Evolutionary conservation across 2,113 vertebrate genomes (phyloP).

Genomic region (Gavialis gangeticus): DNA sequence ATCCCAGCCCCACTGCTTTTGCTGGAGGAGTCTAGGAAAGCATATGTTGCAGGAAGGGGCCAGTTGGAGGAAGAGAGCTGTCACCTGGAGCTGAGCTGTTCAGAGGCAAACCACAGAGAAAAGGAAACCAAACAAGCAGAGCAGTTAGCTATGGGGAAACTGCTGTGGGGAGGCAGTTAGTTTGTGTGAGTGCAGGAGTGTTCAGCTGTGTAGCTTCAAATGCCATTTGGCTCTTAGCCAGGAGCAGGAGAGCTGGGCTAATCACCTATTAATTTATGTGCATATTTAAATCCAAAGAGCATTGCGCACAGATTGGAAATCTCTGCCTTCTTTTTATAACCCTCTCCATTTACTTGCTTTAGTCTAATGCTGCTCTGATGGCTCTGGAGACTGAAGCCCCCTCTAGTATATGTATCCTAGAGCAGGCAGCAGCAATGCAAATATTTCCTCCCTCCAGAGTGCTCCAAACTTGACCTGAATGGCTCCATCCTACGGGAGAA

Average conservation of each 20-base stretch:
- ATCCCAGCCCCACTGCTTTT: background rate
- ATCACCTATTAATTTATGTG: background rate
- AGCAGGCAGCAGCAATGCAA: background rate
- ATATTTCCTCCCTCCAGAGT: no score
- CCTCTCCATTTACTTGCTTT: background rate
- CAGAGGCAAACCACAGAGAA: constrained; percentile 15
- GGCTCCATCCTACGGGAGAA: background rate
- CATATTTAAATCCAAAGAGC: background rate
- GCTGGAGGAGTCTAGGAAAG: constrained; percentile 12
- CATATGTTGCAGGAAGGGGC: constrained; percentile 48
- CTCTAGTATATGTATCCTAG: no score
- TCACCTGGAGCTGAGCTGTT: background rate
- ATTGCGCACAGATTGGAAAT: background rate
- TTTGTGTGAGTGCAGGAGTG: background rate
- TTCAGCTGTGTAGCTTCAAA: background rate
- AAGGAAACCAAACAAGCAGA: constrained; percentile 1
- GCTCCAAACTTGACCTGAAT: background rate
- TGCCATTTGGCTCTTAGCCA: background rate
- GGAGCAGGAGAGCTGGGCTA: background rate
- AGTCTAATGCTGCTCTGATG: background rate
- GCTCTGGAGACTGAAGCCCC: background rate
- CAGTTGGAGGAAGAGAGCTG: background rate
- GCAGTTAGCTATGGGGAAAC: background rate
- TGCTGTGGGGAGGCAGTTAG: rapidly evolving
- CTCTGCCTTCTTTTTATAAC: background rate